Evolutionary conservation across 2,888 invertebrate species (phyloP), one percentile per base, ranked within the genome.

Genomic region (Phanerotoma sp.): DNA sequence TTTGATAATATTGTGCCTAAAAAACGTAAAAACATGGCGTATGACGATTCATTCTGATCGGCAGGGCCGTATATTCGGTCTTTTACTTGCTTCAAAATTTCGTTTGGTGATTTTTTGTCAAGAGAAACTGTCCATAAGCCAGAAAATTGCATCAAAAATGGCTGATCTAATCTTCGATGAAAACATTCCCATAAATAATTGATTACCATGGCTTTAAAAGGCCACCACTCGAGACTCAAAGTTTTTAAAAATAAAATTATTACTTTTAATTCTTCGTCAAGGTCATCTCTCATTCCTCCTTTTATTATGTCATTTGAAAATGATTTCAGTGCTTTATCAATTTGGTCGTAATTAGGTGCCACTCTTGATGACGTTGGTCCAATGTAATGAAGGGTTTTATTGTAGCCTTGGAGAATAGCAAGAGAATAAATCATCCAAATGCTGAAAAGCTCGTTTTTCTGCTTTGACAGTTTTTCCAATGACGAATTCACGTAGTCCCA

Each of bases 181-280:
- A 83, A 82, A 66, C 81, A 81, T 62, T 84, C 84, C 83, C 84
- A 84, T 3, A 84, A 68, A 37, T 78, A 68, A 55, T 80, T 79
- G 15, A 82, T 69, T 42, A 81, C 77, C 55, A 80, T 79, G 9
- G 79, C 77, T 9, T 54, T 47, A 9, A 52, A 38, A 3, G 58
- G 54, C 79, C 82, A 82, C 76, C 79, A 80, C 18, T 80, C 77
- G 32, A 74, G 67, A 18, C 78, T 68, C n/a, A 81, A 69, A 9
- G 74, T 75, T 30, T 76, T 74, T 37, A 82, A 55, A 2, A 81
- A 56, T 3, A 78, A 75, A 32, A 82, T 71, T 56, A 79, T 79
- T 1, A 79, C 68, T 21, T 81, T 74, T 4, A 81, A 67, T 57
- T 81, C 78, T 56, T 79, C 78, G 66, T 83, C 82, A 47, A 75